Evolutionary conservation across 2,113 vertebrate genomes (phyloP).

Genomic region (Gallinago media): DNA sequence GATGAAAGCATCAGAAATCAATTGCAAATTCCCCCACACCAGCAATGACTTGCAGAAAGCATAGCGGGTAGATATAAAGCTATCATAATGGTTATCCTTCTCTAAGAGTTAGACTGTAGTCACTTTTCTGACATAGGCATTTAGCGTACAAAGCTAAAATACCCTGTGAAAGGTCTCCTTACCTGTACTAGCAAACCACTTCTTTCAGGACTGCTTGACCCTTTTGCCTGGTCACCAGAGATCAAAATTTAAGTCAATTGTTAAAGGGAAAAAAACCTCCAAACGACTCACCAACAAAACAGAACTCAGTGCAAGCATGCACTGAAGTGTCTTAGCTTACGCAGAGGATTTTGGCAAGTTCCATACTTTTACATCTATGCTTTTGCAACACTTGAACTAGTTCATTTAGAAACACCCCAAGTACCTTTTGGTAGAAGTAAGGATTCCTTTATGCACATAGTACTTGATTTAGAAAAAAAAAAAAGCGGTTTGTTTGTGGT

Average conservation of each 20-base stretch:
- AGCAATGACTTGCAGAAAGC: neutral
- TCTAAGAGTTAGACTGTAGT: neutral
- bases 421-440: neutral
- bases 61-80: neutral
- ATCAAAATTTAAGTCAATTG: neutral
- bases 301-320: neutral
- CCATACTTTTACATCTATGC: neutral
- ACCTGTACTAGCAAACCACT: neutral
- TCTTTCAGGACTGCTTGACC: neutral
- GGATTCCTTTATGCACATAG: neutral
- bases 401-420: neutral
- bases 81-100: neutral
- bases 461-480: neutral
- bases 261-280: accelerated
- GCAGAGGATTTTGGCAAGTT: neutral
- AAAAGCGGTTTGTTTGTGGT: neutral
- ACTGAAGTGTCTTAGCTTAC: neutral
- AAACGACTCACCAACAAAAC: neutral
- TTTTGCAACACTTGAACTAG: neutral
- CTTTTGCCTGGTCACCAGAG: neutral
- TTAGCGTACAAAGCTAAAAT: neutral
- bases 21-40: neutral
- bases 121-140: accelerated
- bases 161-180: neutral
- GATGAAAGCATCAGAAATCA: neutral